A percentile compares a stretch with the other conserved stretches of the same genome.
Evolutionary conservation across 23 tunicate species (phyloP).

Genomic region (Aplidium turbinatum): DNA sequence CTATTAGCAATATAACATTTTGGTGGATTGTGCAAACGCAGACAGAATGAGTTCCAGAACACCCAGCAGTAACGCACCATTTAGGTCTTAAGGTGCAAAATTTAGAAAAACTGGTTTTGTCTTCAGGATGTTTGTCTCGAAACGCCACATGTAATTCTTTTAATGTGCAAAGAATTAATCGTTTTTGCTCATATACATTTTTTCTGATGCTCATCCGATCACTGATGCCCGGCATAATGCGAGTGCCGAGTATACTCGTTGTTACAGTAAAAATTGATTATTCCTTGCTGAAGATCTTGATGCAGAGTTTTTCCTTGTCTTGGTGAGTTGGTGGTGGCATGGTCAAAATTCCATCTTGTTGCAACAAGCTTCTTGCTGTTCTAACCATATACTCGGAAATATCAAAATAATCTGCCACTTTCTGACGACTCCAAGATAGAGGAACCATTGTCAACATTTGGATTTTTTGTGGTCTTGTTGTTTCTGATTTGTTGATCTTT

Average conservation of each 20-base stretch:
- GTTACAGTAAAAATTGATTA: constrained; percentile 12
- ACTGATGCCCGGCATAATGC: constrained; percentile 19
- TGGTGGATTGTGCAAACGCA: constrained; percentile 13
- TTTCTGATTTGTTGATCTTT: not conserved
- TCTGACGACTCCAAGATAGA: not conserved
- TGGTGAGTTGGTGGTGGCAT: constrained; percentile 4
- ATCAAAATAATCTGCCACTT: not conserved
- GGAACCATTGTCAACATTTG: constrained; percentile 19
- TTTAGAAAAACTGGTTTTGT: constrained; percentile 23
- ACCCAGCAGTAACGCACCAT: constrained; percentile 31
- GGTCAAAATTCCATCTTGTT: constrained; percentile 9
- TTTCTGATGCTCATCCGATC: constrained; percentile 9
- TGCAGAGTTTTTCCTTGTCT: constrained; percentile 18
- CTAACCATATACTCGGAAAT: constrained; percentile 5
- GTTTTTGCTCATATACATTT: constrained; percentile 12
- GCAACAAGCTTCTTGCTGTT: constrained; percentile 11
- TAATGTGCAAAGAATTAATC: constrained; percentile 10
- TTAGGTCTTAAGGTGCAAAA: constrained; percentile 8
- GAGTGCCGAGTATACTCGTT: constrained; percentile 6
- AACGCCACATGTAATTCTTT: constrained; percentile 6
- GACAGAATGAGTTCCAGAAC: constrained; percentile 28
- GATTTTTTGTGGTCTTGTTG: constrained; percentile 4
- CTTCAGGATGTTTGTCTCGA: not conserved
- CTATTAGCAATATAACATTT: constrained; percentile 19
- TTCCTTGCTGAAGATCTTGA: not conserved